Evolutionary conservation across 1,140 invertebrate genomes (phyloP), one percentile per base, ranked within the genome.

Genomic region (Calosoma granatense): DNA sequence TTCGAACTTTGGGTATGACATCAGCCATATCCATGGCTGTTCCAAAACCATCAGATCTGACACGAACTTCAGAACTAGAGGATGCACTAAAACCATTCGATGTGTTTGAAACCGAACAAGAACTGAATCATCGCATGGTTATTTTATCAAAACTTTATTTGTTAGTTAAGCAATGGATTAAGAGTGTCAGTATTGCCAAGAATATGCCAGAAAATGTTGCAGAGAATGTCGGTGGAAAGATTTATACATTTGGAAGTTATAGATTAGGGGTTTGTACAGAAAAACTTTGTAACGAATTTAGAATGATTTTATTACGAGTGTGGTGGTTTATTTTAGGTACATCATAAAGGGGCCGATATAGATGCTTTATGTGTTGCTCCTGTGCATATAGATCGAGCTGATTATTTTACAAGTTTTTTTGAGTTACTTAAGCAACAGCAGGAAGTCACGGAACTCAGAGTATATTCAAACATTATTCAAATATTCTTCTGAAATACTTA

Each of bases 161-260:
- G 9, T 73, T 98, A 11, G 92, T 96, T 0, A 87, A 92, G 67
- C 81, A 89, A 67, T 98, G 94, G 94, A 94, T 97, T 56, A 80
- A 83, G 67, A 87, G 95, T 63, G 80, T 94, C 12, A 94, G 91
- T 60, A 74, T 94, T 53, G 78, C 84, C 63, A 91, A 90, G 71
- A 93, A 92, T 69, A 90, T 97, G 84, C 92, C 93, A 3, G 79
- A 82, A 60, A 86, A 81, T 66, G 83, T 91, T 0, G 89, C 90
- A 4, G 88, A 92, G 59, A 83, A 84, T 67, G 84, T 97, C 60
- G 95, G 96, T 51, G 97, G 97, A 2, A 98, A 98, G 77, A 94
- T 99, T 58, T 98, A 95, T 67, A 99, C 97, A 21, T 99, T 99
- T 78, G 97, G 97, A 51, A 99, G 97, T 53, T 99, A 90, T 66